Evolutionary conservation across 2,888 invertebrate genomes (phyloP).

Genomic region (Drosophila melanosoma): DNA sequence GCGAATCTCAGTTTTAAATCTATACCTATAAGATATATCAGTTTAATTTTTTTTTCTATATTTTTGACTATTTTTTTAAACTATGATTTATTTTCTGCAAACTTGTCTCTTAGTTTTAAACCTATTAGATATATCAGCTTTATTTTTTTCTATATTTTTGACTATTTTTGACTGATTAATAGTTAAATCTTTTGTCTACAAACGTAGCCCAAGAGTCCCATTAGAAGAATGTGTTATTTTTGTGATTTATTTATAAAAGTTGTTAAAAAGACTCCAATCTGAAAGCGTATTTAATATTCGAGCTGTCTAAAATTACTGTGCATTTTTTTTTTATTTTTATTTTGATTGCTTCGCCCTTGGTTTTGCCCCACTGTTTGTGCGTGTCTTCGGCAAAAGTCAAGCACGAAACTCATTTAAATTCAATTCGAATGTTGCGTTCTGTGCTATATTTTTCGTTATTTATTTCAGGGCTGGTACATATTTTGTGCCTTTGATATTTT

Average conservation of each 20-base stretch:
- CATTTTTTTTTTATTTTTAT: constrained; percentile 1
- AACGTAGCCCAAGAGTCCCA: fast-evolving
- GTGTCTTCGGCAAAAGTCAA: constrained; percentile 42
- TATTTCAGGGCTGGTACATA: constrained; percentile 35
- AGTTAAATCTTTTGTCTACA: not conserved
- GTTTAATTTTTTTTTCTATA: not conserved
- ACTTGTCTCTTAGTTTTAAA: not conserved
- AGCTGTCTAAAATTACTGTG: not conserved
- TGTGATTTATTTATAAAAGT: not conserved
- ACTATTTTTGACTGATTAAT: not conserved
- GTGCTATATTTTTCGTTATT: constrained; percentile 52
- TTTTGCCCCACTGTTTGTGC: constrained; percentile 16
- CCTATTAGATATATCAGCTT: not conserved
- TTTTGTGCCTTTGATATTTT: constrained; percentile 51
- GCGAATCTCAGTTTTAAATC: not conserved
- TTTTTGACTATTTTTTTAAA: too few relatives aligned
- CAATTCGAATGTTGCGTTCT: constrained; percentile 76
- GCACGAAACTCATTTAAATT: constrained; percentile 77
- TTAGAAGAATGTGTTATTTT: not conserved
- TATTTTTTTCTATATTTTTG: not conserved
- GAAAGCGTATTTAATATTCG: not conserved
- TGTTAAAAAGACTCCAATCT: not conserved
- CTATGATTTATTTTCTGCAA: not conserved
- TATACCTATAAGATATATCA: not conserved
- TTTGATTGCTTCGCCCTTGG: not conserved